Percentiles rank a stretch among this genome's conserved stretches.
These are phyloP conservation scores for Mohoua ochrocephala DNA, from an alignment of 2,113 vertebrate species.

Conservation along the genomic window DNA sequence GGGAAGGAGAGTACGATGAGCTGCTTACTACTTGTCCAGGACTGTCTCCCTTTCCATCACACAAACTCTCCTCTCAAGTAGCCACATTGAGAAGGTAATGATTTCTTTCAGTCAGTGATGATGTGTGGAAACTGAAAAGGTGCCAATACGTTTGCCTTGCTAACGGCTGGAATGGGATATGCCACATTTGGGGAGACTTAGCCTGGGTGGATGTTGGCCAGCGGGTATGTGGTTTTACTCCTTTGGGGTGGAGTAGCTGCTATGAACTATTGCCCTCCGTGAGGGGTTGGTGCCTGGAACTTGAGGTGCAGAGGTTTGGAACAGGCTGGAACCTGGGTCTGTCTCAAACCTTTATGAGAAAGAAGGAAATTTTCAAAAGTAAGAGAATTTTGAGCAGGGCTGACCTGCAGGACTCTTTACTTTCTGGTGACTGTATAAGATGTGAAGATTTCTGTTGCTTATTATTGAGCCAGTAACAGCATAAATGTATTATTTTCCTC, in stretches of 20 bases:
- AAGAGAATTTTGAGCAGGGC: background rate
- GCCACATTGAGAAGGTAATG: background rate
- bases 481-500: background rate
- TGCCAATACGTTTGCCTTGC: background rate
- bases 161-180: background rate
- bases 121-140: conserved; percentile 1
- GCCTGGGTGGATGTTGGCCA: background rate
- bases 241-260: background rate
- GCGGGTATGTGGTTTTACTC: background rate
- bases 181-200: background rate
- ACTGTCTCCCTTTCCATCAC: background rate
- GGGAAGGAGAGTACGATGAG: background rate
- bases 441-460: background rate
- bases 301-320: background rate
- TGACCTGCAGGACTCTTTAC: background rate
- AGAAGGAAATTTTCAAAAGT: background rate
- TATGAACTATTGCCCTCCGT: fast-evolving
- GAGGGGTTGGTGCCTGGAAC: background rate
- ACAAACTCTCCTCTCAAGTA: background rate
- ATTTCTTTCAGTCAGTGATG: background rate
- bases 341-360: background rate
- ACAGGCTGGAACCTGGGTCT: background rate
- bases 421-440: background rate
- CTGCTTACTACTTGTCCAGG: background rate
- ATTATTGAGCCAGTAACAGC: background rate